phyloP scores from a whole-genome alignment of 2,113 vertebrate genomes.

The Petrocephalus microphthalmus region DNA sequence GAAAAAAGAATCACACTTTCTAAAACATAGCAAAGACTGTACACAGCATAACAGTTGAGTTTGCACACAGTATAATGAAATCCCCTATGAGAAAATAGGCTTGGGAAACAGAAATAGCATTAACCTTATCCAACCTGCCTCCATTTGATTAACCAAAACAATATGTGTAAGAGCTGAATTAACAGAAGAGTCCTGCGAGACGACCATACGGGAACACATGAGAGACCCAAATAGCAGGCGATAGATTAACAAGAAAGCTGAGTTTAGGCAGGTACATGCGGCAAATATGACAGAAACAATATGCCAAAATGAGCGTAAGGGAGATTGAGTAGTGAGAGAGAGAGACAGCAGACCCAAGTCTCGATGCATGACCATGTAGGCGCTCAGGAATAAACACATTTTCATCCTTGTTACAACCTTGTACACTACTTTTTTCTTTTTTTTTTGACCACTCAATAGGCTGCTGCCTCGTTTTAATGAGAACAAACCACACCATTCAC shows the following conservation, averaged over 20 bases:
- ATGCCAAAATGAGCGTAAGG: not conserved
- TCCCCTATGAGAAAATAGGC: not conserved
- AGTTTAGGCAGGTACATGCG: not conserved
- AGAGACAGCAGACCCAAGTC: not conserved
- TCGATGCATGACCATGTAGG: not conserved
- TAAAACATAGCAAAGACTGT: not conserved
- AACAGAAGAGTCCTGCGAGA: not conserved
- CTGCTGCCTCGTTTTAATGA: not conserved
- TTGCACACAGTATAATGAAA: not conserved
- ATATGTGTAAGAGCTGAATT: not conserved
- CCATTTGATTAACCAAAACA: not conserved
- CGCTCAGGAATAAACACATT: not conserved
- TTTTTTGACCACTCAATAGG: not conserved
- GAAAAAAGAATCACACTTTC: not conserved
- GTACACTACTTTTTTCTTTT: not conserved
- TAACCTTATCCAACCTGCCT: slow-evolving; percentile 1
- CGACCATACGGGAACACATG: not conserved
- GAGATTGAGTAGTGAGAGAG: not conserved
- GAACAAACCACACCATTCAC: not conserved
- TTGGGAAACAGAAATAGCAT: not conserved
- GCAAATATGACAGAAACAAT: not conserved
- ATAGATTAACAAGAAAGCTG: not conserved
- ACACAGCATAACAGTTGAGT: not conserved
- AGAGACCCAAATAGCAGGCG: not conserved
- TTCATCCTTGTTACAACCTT: not conserved